phyloP scores from a whole-genome alignment of 1,140 invertebrate genomes.

The Psix sp. region DNA sequence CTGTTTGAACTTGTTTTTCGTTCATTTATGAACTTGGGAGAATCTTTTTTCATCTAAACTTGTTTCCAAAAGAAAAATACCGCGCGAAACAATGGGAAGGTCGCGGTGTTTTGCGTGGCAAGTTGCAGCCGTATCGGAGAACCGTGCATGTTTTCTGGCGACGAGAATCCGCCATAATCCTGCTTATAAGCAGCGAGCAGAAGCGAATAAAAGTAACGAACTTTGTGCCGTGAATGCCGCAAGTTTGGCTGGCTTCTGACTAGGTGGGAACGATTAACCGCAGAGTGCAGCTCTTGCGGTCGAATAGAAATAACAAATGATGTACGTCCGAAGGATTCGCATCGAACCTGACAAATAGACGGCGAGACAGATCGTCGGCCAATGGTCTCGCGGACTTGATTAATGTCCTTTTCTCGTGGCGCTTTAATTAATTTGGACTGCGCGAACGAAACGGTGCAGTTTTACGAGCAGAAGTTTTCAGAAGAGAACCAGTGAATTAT shows the following conservation, averaged over 20 bases:
- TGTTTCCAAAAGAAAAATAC: slow-evolving; percentile 27
- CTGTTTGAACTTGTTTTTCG: slow-evolving; percentile 29
- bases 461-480: too few relatives aligned
- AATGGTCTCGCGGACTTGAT: slow-evolving; percentile 15
- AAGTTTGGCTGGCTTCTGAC: slow-evolving; percentile 1
- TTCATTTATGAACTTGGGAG: slow-evolving; percentile 33
- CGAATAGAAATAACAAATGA: slow-evolving; percentile 43
- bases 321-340: slow-evolving; percentile 10
- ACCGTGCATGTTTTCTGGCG: slow-evolving; percentile 30
- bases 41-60: slow-evolving; percentile 21
- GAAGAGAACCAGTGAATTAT: slow-evolving; percentile 32
- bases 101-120: slow-evolving; percentile 32
- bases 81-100: slow-evolving; percentile 39
- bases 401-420: slow-evolving; percentile 8
- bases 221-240: slow-evolving; percentile 10
- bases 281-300: slow-evolving; percentile 6
- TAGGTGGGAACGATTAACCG: slow-evolving; percentile 23
- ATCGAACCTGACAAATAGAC: slow-evolving; percentile 43
- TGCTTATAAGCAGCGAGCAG: slow-evolving; percentile 24
- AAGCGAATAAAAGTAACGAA: slow-evolving; percentile 33
- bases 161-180: slow-evolving; percentile 48
- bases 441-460: slow-evolving; percentile 33
- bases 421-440: slow-evolving; percentile 36
- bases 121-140: slow-evolving; percentile 26
- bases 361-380: slow-evolving; percentile 23